These are phyloP conservation scores for Pygoscelis adeliae DNA, from an alignment of 2,113 vertebrate genomes.

Conservation along the genomic window DNA sequence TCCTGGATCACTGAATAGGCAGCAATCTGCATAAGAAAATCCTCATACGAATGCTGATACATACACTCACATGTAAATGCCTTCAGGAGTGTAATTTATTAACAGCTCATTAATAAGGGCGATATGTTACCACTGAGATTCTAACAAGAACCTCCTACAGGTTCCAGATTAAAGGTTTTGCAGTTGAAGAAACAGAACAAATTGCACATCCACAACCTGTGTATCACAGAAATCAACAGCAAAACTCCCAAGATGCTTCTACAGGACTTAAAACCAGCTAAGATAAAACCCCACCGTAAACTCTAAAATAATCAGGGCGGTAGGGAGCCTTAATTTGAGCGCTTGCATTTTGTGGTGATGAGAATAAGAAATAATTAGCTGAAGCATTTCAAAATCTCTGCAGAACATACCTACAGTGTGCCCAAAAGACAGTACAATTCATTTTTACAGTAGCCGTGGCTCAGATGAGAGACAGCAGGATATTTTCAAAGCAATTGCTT, in stretches of 20 bases:
- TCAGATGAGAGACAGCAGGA: background rate
- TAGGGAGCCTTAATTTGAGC: background rate
- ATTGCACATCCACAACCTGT: background rate
- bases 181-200: background rate
- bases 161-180: background rate
- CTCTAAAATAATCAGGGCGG: background rate
- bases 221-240: background rate
- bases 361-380: background rate
- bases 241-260: background rate
- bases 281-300: background rate
- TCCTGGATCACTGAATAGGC: background rate
- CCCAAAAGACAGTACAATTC: background rate
- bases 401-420: rapidly evolving
- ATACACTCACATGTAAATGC: background rate
- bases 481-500: background rate
- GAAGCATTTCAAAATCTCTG: background rate
- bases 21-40: background rate
- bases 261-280: background rate
- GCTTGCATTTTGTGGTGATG: rapidly evolving
- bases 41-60: background rate
- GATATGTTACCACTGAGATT: background rate
- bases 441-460: background rate
- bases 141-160: background rate
- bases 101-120: background rate
- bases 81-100: background rate